These are phyloP conservation scores for Hetaerina americana DNA, from an alignment of 1,140 invertebrate species.

Conservation along the genomic window DNA sequence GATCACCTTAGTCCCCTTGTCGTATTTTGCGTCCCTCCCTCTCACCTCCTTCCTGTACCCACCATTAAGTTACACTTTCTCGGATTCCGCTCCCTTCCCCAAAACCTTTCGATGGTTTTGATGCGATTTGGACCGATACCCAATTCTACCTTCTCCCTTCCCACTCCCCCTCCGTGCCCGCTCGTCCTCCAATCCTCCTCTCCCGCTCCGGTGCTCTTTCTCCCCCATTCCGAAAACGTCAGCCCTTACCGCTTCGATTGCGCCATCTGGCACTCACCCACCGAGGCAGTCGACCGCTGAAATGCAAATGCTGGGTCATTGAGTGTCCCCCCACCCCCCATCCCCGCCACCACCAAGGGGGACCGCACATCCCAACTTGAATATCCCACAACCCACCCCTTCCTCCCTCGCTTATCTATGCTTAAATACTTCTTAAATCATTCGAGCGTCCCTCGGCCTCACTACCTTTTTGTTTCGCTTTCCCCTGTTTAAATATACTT, in stretches of 20 bases:
- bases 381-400: background rate
- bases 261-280: background rate
- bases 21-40: too few relatives aligned
- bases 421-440: background rate
- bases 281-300: background rate
- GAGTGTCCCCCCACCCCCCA: background rate
- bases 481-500: background rate
- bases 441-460: too few relatives aligned
- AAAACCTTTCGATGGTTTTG: background rate
- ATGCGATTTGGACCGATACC: background rate
- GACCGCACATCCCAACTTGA: background rate
- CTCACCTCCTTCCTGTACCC: too few relatives aligned
- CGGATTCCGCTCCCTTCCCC: background rate
- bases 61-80: too few relatives aligned
- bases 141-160: too few relatives aligned
- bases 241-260: background rate
- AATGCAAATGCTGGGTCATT: background rate
- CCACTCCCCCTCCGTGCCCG: background rate
- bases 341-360: background rate
- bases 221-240: too few relatives aligned
- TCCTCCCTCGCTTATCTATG: background rate
- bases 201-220: background rate
- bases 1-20: too few relatives aligned
- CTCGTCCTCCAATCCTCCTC: background rate
- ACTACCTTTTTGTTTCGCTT: background rate